Percentiles rank a stretch among this genome's conserved stretches.
Evolutionary conservation across 2,888 invertebrate species (phyloP).

Genomic region (Cantharis rustica): DNA sequence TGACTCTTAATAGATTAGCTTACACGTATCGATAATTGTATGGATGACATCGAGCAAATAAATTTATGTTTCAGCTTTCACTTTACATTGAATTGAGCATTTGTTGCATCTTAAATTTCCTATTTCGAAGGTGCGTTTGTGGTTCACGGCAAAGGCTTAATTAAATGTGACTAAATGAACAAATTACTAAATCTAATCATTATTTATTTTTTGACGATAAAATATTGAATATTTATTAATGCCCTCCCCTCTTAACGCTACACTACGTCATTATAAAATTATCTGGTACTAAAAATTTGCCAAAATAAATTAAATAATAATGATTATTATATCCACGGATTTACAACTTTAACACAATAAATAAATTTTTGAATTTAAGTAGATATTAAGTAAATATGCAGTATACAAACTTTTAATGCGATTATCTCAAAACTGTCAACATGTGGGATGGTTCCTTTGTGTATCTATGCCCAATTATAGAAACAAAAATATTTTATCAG

Average conservation of each 20-base stretch:
- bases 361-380: not conserved
- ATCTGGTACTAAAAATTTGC: no score
- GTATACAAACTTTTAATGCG: not conserved
- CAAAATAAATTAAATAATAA: not conserved
- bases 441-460: not conserved
- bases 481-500: not conserved
- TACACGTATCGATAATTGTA: slow-evolving; percentile 1
- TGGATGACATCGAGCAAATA: not conserved
- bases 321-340: not conserved
- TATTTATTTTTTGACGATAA: not conserved
- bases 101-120: slow-evolving; percentile 4
- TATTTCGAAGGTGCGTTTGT: not conserved
- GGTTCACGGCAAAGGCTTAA: not conserved
- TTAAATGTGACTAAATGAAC: not conserved
- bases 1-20: not conserved
- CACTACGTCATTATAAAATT: no score
- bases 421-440: not conserved
- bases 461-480: not conserved
- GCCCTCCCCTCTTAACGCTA: no score
- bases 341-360: not conserved
- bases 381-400: not conserved
- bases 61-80: slow-evolving; percentile 8
- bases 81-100: slow-evolving; percentile 3
- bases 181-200: no score
- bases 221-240: not conserved